phyloP scores from a whole-genome alignment of 2,888 invertebrate species.

The Coelogynopora nodosa region DNA sequence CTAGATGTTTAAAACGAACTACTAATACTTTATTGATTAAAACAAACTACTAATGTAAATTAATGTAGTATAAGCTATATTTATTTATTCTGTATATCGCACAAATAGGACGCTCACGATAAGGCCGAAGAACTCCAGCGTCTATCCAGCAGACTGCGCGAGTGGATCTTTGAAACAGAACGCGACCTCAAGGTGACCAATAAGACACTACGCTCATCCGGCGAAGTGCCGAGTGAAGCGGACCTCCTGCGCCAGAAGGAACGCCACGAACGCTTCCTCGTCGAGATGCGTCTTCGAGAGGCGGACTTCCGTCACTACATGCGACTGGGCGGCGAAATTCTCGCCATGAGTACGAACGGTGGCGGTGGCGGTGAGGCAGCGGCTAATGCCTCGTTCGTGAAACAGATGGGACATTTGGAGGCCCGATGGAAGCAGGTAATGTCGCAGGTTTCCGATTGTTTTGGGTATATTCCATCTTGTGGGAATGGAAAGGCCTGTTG shows the following conservation, averaged over 20 bases:
- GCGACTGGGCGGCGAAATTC: background rate
- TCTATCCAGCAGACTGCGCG: constrained; percentile 58
- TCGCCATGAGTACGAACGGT: background rate
- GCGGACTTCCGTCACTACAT: background rate
- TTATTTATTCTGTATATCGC: too few species aligned
- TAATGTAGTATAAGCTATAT: too few species aligned
- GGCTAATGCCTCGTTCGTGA: background rate
- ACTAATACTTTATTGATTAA: too few species aligned
- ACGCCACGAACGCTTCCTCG: constrained; percentile 2
- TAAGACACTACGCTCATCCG: background rate
- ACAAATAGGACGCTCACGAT: constrained; percentile 54
- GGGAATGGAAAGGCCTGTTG: too few species aligned
- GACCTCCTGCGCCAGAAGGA: background rate
- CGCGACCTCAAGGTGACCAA: constrained; percentile 56
- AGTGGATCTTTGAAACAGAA: constrained; percentile 60
- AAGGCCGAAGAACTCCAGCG: constrained; percentile 60
- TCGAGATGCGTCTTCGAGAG: background rate
- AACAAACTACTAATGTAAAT: too few species aligned
- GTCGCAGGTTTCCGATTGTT: too few species aligned
- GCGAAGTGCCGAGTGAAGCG: background rate
- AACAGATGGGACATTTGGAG: background rate
- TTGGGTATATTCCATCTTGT: too few species aligned
- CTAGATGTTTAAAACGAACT: too few species aligned
- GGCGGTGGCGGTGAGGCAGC: too few species aligned
- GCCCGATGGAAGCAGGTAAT: background rate